Percentiles rank a stretch among this genome's conserved stretches.
These are phyloP conservation scores for Drosophila bocqueti DNA, from an alignment of 1,140 invertebrate genomes.

Conservation along the genomic window DNA sequence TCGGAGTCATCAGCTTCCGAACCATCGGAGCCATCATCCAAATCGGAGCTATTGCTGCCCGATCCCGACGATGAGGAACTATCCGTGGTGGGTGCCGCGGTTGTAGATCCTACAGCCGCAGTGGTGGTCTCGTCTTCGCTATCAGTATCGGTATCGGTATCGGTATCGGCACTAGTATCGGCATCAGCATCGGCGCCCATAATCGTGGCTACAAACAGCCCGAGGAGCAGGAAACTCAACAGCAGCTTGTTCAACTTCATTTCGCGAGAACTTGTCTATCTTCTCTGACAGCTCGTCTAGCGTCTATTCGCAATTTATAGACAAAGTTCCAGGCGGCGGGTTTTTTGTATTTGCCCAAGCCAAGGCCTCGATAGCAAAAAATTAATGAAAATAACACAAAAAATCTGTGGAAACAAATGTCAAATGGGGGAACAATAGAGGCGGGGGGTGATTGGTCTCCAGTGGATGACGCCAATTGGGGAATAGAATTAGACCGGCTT, in stretches of 20 bases:
- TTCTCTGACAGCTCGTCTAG: constrained; percentile 20
- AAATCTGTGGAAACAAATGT: constrained; percentile 24
- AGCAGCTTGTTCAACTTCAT: constrained; percentile 63
- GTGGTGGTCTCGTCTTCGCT: not conserved
- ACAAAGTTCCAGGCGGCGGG: not conserved
- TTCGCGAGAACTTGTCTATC: constrained; percentile 5
- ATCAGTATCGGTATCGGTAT: not conserved
- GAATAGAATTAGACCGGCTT: no score
- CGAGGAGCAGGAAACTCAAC: constrained; percentile 44
- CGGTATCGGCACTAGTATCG: not conserved
- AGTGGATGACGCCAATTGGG: not conserved
- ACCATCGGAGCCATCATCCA: constrained; percentile 1
- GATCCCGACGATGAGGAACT: not conserved
- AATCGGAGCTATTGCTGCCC: not conserved
- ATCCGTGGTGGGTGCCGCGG: not conserved
- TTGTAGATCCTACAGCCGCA: not conserved
- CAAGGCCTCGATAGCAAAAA: constrained; percentile 15
- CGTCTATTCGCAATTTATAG: constrained; percentile 46
- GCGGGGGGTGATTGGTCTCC: constrained; percentile 6
- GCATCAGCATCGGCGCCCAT: constrained; percentile 15
- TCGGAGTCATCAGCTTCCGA: not conserved
- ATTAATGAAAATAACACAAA: not conserved
- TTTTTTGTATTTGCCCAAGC: constrained; percentile 25
- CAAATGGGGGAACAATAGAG: constrained; percentile 2
- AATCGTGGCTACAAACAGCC: constrained; percentile 12